phyloP scores from a whole-genome alignment of 2,113 vertebrate species.

The Channa maculata region DNA sequence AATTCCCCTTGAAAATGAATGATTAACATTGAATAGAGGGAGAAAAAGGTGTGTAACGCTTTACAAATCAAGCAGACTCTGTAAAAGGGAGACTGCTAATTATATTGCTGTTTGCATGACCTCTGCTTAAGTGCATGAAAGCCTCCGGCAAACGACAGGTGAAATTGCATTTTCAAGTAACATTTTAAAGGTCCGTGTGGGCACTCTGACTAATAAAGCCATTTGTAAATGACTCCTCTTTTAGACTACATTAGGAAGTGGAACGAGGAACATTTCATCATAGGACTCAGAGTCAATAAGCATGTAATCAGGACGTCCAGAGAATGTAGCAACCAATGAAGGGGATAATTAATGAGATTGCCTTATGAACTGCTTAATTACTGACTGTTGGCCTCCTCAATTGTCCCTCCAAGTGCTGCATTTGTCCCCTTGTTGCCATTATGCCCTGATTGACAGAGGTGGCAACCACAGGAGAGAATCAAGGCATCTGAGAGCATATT shows the following conservation, averaged over 20 bases:
- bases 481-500: conserved; percentile 70
- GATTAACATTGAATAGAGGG: conserved; percentile 74
- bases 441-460: conserved; percentile 73
- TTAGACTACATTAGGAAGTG: conserved; percentile 84
- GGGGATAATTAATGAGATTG: conserved; percentile 84
- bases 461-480: conserved; percentile 54
- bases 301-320: conserved; percentile 82
- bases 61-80: conserved; percentile 72
- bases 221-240: conserved; percentile 85
- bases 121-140: conserved; percentile 81
- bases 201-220: conserved; percentile 84
- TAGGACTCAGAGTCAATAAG: conserved; percentile 83
- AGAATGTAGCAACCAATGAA: conserved; percentile 70
- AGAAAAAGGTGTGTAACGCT: conserved; percentile 74
- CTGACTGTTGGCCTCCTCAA: conserved; percentile 80
- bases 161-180: conserved; percentile 84
- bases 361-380: conserved; percentile 86
- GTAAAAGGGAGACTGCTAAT: conserved; percentile 77
- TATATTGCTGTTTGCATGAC: conserved; percentile 75
- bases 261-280: conserved; percentile 73
- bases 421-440: conserved; percentile 79
- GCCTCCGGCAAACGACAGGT: conserved; percentile 79
- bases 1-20: conserved; percentile 63
- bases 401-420: conserved; percentile 78
- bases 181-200: conserved; percentile 79